phyloP scores from a whole-genome alignment of 1,140 invertebrate genomes.

The Glossosoma conforme region DNA sequence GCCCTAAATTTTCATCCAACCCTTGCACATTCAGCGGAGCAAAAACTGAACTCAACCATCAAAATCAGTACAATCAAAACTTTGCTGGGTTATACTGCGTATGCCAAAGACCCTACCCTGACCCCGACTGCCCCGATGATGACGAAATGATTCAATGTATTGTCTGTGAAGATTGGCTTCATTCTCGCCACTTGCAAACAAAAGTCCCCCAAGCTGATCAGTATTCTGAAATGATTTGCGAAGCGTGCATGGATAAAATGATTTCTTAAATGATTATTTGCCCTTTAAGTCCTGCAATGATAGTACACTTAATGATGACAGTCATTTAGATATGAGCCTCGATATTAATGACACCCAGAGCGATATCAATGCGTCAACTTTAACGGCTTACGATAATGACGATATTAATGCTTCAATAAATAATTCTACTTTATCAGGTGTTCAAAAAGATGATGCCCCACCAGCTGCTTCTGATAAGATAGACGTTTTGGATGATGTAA shows the following conservation, averaged over 20 bases:
- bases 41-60: slow-evolving; percentile 63
- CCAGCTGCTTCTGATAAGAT: no score
- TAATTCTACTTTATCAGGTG: no score
- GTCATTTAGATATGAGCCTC: not conserved
- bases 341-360: no score
- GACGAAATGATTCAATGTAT: slow-evolving; percentile 97
- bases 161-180: slow-evolving; percentile 98
- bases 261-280: slow-evolving; percentile 54
- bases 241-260: slow-evolving; percentile 65
- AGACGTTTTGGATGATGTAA: no score
- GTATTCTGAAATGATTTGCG: slow-evolving; percentile 78
- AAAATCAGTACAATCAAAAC: slow-evolving; percentile 93
- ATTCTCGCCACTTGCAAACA: slow-evolving; percentile 72
- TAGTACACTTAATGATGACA: not conserved
- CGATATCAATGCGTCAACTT: no score
- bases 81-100: slow-evolving; percentile 90
- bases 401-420: no score
- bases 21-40: slow-evolving; percentile 69
- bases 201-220: slow-evolving; percentile 55
- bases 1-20: slow-evolving; percentile 69
- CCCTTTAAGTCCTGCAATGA: slow-evolving; percentile 4
- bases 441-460: no score
- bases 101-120: slow-evolving; percentile 93
- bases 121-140: slow-evolving; percentile 70
- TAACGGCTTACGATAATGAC: no score